These are phyloP conservation scores for Eulemur coronatus DNA, from an alignment of 2,797 vertebrate species.

Conservation along the genomic window DNA sequence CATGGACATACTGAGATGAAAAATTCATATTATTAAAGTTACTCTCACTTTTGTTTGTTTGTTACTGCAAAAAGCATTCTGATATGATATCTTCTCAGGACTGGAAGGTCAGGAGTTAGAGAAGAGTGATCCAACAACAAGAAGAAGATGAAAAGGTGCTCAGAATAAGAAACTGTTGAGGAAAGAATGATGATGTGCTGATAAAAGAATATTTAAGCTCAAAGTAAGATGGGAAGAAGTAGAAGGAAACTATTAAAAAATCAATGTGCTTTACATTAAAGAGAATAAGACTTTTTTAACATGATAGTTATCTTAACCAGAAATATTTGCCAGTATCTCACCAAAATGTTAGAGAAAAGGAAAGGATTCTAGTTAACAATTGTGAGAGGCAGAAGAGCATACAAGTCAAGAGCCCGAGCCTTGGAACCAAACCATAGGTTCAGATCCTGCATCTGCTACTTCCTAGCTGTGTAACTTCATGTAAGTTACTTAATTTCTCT, in stretches of 20 bases:
- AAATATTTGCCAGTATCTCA: neutral
- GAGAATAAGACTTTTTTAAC: neutral
- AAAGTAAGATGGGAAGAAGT: neutral
- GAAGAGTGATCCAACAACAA: neutral
- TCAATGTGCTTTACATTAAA: neutral
- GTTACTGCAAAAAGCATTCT: neutral
- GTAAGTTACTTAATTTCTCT: neutral
- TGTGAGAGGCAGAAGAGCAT: neutral
- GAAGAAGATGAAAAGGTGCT: neutral
- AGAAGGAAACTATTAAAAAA: neutral
- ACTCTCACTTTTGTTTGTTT: neutral
- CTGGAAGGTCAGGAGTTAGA: neutral
- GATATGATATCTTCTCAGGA: neutral
- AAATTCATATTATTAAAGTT: neutral
- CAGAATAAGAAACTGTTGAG: neutral
- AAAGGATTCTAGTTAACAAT: neutral
- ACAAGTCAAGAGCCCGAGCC: neutral
- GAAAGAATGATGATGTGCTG: neutral
- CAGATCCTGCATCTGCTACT: neutral
- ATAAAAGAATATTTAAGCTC: constrained; percentile 8
- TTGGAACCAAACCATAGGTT: neutral
- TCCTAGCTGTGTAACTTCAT: neutral
- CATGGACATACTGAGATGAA: neutral
- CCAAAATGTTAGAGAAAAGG: neutral
- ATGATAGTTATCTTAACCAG: neutral